Evolutionary conservation across 2,113 vertebrate species (phyloP), one percentile per base, ranked within the genome.

Genomic region (Hippolais icterina): DNA sequence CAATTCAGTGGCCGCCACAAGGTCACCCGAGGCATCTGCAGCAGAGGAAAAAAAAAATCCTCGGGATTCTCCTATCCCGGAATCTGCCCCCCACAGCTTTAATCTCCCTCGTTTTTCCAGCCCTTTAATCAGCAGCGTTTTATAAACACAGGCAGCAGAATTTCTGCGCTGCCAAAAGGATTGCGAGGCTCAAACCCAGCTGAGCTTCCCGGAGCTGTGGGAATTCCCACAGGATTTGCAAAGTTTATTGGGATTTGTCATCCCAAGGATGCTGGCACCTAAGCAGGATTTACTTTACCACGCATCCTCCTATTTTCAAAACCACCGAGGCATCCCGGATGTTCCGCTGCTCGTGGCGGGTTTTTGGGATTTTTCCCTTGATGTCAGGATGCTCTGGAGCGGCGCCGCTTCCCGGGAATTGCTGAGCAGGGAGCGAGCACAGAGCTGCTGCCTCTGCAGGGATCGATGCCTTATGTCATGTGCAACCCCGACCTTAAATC

Each of bases 401-500:
- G 28, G 52, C 8, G 25, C 39, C 12, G 82, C 56, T 87, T 88
- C 63, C 93, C 29, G 54, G 22, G 52, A 94, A 52, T 35, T 7
- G 49, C 35, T 29, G 76, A 75, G 54, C 50, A 10, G 75, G 75
- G 57, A 69, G 70, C 31, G 7, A 16, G 87, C 75, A 4, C 37
- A 39, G 37, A 24, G 9, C 31, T 17, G 79, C 83, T 22, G 56
- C 83, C 57, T 35, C 80, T 12, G 87, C 85, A 25, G 87, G 94
- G 87, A 98, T 94, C 91, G 33, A 37, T 70, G 94, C 84, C 69
- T 83, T 68, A 54, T 69, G 87, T 11, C 79, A 75, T 39, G 70
- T 63, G 78, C 78, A 91, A 95, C 27, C 63, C 83, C 46, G 76
- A 50, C 52, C 24, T 46, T 42, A 82, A 89, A 89, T 61, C 49